These are phyloP conservation scores for Nyctalus aviator DNA, from an alignment of 2,797 vertebrate genomes.

Conservation along the genomic window DNA sequence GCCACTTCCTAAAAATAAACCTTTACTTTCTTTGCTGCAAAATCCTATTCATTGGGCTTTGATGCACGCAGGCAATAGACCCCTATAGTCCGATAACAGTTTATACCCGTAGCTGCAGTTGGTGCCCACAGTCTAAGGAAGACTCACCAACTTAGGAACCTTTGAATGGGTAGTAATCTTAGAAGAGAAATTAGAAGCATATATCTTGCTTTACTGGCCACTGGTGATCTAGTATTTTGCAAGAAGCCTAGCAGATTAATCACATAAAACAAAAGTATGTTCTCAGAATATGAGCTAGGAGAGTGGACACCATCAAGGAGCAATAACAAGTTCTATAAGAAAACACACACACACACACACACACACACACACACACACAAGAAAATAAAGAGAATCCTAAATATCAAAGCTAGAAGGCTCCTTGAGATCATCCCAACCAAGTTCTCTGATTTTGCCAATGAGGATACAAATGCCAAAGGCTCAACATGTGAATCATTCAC, in stretches of 20 bases:
- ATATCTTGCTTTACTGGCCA: background rate
- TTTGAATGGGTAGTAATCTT: background rate
- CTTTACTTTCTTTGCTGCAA: background rate
- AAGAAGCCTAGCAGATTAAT: background rate
- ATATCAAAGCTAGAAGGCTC: background rate
- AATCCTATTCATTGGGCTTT: background rate
- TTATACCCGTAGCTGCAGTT: background rate
- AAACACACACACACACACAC: too few relatives aligned
- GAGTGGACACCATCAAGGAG: background rate
- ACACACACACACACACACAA: background rate
- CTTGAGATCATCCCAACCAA: background rate
- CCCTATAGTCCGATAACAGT: background rate
- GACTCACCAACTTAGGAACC: background rate
- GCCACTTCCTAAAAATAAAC: background rate
- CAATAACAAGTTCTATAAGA: background rate
- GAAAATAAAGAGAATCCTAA: background rate
- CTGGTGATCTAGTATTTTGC: background rate
- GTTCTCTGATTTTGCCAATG: background rate
- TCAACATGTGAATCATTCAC: background rate
- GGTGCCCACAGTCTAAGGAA: background rate
- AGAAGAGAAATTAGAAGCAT: background rate
- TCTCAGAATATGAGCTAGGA: background rate
- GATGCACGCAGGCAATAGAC: background rate
- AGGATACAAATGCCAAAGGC: background rate
- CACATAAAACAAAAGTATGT: background rate